Percentiles rank a stretch among this genome's conserved stretches.
These are phyloP conservation scores for Ips nitidus DNA, from an alignment of 1,140 invertebrate genomes.

Conservation along the genomic window DNA sequence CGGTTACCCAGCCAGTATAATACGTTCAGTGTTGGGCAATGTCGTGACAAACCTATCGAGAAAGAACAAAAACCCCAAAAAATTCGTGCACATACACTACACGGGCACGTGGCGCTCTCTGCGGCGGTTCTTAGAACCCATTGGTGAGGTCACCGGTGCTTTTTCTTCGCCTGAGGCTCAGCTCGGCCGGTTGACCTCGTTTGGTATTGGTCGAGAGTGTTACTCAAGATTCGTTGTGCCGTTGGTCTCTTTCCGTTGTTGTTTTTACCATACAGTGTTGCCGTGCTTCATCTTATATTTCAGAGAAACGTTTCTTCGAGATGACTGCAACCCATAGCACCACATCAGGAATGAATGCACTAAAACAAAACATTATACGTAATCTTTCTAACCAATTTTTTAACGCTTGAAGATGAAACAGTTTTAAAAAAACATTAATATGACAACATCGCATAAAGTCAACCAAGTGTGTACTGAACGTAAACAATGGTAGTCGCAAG, in stretches of 20 bases:
- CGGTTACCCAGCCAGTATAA: too few species aligned
- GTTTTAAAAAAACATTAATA: too few species aligned
- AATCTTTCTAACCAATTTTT: too few species aligned
- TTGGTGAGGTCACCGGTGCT: conserved; percentile 22
- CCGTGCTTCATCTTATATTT: background rate
- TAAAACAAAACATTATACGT: too few species aligned
- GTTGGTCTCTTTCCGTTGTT: conserved; percentile 20
- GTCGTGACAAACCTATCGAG: too few species aligned
- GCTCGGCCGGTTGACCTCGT: conserved; percentile 45
- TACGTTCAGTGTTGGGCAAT: too few species aligned
- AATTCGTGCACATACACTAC: background rate
- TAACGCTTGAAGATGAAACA: too few species aligned
- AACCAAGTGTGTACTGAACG: conserved; percentile 15
- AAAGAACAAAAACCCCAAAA: too few species aligned
- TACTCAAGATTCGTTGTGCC: conserved; percentile 33
- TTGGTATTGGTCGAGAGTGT: conserved; percentile 40
- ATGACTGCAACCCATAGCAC: too few species aligned
- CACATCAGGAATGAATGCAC: too few species aligned
- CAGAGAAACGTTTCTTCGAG: background rate
- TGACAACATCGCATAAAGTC: conserved; percentile 16
- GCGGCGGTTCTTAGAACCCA: conserved; percentile 7
- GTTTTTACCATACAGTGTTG: conserved; percentile 8
- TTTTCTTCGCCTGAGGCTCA: conserved; percentile 17
- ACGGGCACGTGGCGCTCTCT: conserved; percentile 15
- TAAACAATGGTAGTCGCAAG: conserved; percentile 7